Conservation (phyloP, 2,888 invertebrate species). For the Mycalesis mineus region DNA sequence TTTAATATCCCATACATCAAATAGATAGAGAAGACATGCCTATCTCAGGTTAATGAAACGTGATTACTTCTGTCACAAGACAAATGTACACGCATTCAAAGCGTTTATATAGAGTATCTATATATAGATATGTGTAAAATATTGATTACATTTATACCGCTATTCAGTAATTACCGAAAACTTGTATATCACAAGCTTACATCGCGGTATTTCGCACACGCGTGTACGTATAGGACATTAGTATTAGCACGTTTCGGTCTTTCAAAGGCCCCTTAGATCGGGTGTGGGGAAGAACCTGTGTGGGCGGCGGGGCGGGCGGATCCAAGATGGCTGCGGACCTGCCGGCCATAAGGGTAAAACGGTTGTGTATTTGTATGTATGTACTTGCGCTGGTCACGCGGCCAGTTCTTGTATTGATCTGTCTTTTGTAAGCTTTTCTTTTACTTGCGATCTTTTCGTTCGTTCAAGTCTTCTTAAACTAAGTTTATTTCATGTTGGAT, state of each 20-base stretch:
- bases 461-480: no score
- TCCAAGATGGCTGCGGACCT: constrained; percentile 74
- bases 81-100: no score
- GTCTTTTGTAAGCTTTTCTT: no score
- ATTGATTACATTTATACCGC: not conserved
- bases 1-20: no score
- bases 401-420: constrained; percentile 54
- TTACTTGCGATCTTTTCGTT: no score
- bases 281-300: constrained; percentile 73
- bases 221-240: constrained; percentile 63
- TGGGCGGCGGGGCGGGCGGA: constrained; percentile 62
- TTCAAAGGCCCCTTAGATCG: constrained; percentile 73
- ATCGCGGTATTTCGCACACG: constrained; percentile 35
- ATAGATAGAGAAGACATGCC: no score
- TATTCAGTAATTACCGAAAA: constrained; percentile 4
- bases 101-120: no score
- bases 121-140: no score
- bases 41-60: no score
- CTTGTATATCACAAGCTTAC: not conserved
- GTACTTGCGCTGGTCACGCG: constrained; percentile 68
- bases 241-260: constrained; percentile 77
- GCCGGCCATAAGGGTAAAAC: constrained; percentile 78
- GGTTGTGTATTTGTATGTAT: constrained; percentile 66
- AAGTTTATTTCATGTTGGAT: no score
- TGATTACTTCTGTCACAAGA: no score